phyloP scores from a whole-genome alignment of 2,888 invertebrate genomes.

The Microctonus aethiopoides region DNA sequence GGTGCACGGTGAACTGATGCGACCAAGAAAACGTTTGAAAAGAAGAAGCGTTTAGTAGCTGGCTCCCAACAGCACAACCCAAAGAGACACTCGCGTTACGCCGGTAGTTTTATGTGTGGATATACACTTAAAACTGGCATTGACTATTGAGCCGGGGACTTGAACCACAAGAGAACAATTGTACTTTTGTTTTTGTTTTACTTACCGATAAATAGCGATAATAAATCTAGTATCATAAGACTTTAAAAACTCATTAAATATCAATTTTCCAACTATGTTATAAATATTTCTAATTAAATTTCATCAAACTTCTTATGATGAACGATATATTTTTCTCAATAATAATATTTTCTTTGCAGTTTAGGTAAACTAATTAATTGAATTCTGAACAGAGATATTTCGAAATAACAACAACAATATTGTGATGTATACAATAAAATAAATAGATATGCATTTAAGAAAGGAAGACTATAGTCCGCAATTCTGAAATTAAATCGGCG shows the following conservation, averaged over 20 bases:
- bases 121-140: constrained; percentile 36
- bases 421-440: not conserved
- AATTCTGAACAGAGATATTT: no score
- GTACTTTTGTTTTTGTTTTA: constrained; percentile 21
- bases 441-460: no score
- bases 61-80: constrained; percentile 11
- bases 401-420: no score
- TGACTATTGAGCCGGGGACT: constrained; percentile 33
- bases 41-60: constrained; percentile 3
- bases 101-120: constrained; percentile 27
- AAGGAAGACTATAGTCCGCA: not conserved
- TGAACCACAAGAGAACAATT: constrained; percentile 31
- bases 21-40: not conserved
- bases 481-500: not conserved
- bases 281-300: no score
- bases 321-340: no score
- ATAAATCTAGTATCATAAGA: constrained; percentile 34
- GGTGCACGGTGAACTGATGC: constrained; percentile 7
- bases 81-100: constrained; percentile 30
- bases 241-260: not conserved
- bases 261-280: no score
- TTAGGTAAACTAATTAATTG: no score
- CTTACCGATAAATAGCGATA: constrained; percentile 24
- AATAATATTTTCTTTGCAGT: no score
- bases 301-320: no score